Percentiles rank a stretch among this genome's conserved stretches.
Evolutionary conservation across 2,113 vertebrate genomes (phyloP).

Genomic region (Chrysemys picta): DNA sequence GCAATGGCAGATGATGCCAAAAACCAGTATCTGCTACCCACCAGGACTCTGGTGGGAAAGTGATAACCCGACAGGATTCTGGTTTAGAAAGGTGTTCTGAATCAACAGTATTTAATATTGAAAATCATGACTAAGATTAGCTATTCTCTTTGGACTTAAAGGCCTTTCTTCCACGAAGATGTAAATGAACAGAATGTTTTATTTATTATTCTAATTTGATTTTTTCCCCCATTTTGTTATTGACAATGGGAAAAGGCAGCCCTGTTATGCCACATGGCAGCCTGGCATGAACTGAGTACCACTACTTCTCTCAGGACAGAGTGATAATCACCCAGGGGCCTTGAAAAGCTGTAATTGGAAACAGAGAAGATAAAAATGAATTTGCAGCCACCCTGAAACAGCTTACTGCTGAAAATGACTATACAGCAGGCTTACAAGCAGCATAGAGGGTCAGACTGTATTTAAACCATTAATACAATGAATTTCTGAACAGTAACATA

Average conservation of each 20-base stretch:
- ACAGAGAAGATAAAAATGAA: neutral
- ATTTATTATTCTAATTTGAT: neutral
- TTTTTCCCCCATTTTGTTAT: neutral
- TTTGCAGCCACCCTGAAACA: neutral
- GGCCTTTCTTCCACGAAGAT: constrained; percentile 24
- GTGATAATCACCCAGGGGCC: neutral
- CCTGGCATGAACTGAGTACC: neutral
- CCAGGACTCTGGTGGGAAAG: constrained; percentile 30
- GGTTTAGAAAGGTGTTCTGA: constrained; percentile 42
- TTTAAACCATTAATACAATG: neutral
- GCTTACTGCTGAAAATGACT: neutral
- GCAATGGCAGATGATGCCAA: constrained; percentile 20
- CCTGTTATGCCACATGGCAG: neutral
- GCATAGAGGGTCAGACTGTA: neutral
- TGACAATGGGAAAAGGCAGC: neutral
- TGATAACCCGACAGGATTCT: constrained; percentile 24
- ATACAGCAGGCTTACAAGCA: neutral
- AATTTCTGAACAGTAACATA: neutral
- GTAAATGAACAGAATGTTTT: neutral
- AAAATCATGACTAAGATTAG: constrained; percentile 39
- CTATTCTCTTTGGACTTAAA: constrained; percentile 10
- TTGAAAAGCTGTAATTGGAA: neutral
- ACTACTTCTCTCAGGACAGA: neutral
- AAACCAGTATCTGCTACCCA: constrained; percentile 51
- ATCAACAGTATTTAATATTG: neutral